phyloP scores from a whole-genome alignment of 2,113 vertebrate species.

The Charina bottae region DNA sequence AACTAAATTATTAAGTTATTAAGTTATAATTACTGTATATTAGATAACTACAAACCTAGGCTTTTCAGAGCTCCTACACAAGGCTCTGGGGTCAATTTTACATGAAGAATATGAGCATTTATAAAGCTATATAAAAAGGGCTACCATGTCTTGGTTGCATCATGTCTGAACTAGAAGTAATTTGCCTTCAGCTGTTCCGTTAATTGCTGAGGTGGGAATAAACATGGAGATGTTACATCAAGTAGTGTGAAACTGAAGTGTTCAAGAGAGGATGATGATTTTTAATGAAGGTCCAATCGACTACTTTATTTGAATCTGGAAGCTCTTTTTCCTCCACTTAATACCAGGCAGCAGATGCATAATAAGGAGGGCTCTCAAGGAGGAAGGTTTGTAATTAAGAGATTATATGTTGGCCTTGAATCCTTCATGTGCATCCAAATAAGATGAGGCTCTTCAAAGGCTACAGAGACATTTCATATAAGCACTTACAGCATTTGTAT shows the following conservation, averaged over 20 bases:
- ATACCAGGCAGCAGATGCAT: not conserved
- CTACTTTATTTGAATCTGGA: not conserved
- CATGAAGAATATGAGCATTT: not conserved
- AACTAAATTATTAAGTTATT: not conserved
- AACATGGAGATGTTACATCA: not conserved
- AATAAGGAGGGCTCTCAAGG: not conserved
- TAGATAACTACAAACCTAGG: not conserved
- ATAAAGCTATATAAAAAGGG: not conserved
- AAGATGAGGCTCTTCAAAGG: not conserved
- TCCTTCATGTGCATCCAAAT: not conserved
- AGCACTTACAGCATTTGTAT: not conserved
- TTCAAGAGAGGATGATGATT: not conserved
- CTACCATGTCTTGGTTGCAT: not conserved
- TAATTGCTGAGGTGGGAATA: not conserved
- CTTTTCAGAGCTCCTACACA: not conserved
- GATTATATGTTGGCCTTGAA: not conserved
- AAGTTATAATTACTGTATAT: not conserved
- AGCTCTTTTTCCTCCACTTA: not conserved
- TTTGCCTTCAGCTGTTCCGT: not conserved
- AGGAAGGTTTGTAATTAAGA: not conserved
- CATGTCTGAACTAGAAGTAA: not conserved
- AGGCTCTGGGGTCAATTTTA: not conserved
- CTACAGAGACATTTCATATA: not conserved
- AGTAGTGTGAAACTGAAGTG: not conserved
- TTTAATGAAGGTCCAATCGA: not conserved